phyloP scores from a whole-genome alignment of 1,140 invertebrate species.

The Macrocentrus cingulum region DNA sequence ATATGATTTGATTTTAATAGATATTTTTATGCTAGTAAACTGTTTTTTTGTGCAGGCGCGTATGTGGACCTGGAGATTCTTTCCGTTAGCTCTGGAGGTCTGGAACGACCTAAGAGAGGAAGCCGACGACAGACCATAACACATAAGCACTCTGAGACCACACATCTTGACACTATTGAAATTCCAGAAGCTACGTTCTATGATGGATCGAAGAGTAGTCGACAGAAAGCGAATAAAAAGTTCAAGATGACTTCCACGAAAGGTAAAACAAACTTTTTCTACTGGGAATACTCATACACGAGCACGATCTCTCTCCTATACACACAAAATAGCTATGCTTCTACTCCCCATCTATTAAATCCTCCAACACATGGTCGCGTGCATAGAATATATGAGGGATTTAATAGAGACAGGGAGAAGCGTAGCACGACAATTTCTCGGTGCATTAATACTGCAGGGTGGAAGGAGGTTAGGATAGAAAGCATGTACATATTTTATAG shows the following conservation, averaged over 20 bases:
- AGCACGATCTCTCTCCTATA: too few species aligned
- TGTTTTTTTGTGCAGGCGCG: too few species aligned
- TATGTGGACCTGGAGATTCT: too few species aligned
- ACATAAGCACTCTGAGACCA: slow-evolving; percentile 37
- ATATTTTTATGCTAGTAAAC: too few species aligned
- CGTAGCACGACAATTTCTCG: slow-evolving; percentile 55
- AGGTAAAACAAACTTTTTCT: too few species aligned
- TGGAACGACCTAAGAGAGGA: too few species aligned
- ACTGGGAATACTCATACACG: too few species aligned
- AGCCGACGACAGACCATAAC: background rate
- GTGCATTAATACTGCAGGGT: slow-evolving; percentile 48
- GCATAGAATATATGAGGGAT: too few species aligned
- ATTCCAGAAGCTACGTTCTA: slow-evolving; percentile 56
- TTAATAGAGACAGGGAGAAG: slow-evolving; percentile 36
- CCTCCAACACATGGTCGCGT: background rate
- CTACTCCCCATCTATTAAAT: background rate
- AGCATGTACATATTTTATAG: slow-evolving; percentile 55
- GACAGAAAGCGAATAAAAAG: slow-evolving; percentile 35
- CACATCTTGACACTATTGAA: slow-evolving; percentile 49
- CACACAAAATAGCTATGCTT: too few species aligned
- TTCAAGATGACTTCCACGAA: slow-evolving; percentile 40
- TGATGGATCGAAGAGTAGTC: slow-evolving; percentile 47
- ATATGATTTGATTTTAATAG: too few species aligned
- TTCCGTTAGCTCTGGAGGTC: too few species aligned
- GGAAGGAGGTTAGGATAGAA: background rate